phyloP scores from a whole-genome alignment of 2,888 invertebrate species.

The Listrodromus nycthemerus region DNA sequence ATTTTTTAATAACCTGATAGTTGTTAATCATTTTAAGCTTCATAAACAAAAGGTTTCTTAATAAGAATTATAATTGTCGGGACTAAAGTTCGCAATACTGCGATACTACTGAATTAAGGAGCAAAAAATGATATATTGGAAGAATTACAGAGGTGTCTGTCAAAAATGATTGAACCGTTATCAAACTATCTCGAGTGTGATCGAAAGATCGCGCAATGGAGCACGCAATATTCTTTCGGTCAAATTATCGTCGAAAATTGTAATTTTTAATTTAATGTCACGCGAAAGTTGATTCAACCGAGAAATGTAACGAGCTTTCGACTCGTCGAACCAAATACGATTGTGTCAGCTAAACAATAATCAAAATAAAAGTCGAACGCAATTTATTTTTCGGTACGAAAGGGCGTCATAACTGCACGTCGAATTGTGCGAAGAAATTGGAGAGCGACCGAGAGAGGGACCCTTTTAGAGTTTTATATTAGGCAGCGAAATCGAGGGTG shows the following conservation, averaged over 20 bases:
- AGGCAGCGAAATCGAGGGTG: slow-evolving; percentile 61
- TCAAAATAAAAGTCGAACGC: slow-evolving; percentile 4
- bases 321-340: not conserved
- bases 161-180: no score
- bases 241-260: no score
- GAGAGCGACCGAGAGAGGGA: slow-evolving; percentile 21
- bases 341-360: slow-evolving; percentile 1
- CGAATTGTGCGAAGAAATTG: slow-evolving; percentile 55
- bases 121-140: no score
- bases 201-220: not conserved
- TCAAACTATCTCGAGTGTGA: no score
- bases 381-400: slow-evolving; percentile 12
- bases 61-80: no score
- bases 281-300: not conserved
- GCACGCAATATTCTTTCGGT: not conserved
- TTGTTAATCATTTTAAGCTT: no score
- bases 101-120: no score
- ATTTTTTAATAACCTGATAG: no score
- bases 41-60: no score
- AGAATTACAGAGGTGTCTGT: no score
- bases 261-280: not conserved
- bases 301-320: not conserved
- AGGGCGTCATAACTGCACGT: slow-evolving; percentile 39
- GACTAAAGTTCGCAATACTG: no score
- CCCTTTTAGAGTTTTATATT: slow-evolving; percentile 52